Evolutionary conservation across 2,113 vertebrate genomes (phyloP), one percentile per base, ranked within the genome.

Genomic region (Ptilonorhynchus violaceus): DNA sequence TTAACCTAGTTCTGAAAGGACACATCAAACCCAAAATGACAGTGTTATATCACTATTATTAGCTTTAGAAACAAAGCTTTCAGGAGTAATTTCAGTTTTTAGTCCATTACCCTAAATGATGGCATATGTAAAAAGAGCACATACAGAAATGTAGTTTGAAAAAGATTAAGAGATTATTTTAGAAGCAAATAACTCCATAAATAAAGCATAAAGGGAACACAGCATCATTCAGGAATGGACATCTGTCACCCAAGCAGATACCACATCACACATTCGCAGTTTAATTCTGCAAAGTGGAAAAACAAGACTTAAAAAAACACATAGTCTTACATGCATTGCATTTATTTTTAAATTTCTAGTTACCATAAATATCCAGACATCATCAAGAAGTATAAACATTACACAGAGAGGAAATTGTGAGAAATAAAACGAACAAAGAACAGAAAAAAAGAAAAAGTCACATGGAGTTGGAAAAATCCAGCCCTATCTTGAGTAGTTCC

Each of bases 151-250:
- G 93, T 73, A 90, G 81, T 95, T 97, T 96, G 92, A 79, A 62
- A 96, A 95, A 93, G 96, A 96, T 95, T 86, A 91, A 91, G 73
- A 95, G 93, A 92, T 95, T 95, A 96, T 95, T 97, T 97, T 95
- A 83, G 95, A 89, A 96, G 92, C 78, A 97, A 96, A 94, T 94
- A 87, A 97, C 91, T 93, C 84, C 87, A 79, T 88, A 92, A 89
- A 92, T 76, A 95, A 91, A 72, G 81, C 85, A 85, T 78, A 94
- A 91, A 94, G 77, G 55, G 75, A 96, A 92, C 68, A 67, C 56
- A 93, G 72, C 55, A 78, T 76, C 81, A 96, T 95, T 88, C 89
- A 94, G 75, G 88, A 86, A 93, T 74, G 85, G 95, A 92, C 88
- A 93, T 96, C 76, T 91, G 90, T 95, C 92, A 95, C 50, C 78